Conservation (phyloP, 2,888 invertebrate genomes). For the Schizaphis graminum region DNA sequence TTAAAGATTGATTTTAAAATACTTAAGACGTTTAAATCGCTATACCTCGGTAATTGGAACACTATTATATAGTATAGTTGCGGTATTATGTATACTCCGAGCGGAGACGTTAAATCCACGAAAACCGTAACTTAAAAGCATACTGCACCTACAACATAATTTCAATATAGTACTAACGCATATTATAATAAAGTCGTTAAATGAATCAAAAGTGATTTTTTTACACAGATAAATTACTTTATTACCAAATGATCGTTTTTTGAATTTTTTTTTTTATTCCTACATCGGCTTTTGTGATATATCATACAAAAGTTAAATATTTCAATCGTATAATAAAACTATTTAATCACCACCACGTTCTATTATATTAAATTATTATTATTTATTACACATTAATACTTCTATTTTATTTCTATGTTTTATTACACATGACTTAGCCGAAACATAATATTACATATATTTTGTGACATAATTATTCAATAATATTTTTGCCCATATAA, state of each 20-base stretch:
- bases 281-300: not conserved
- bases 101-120: not conserved
- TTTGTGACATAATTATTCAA: not conserved
- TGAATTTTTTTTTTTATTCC: not conserved
- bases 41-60: not conserved
- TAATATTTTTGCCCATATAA: not conserved
- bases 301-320: not conserved
- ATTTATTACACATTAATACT: not conserved
- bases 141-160: not conserved
- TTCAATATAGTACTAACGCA: not conserved
- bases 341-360: not conserved
- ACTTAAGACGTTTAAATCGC: not conserved
- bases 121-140: not conserved
- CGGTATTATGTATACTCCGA: not conserved
- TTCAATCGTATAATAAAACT: not conserved
- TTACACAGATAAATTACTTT: not conserved
- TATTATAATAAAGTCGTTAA: not conserved
- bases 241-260: not conserved
- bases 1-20: not conserved
- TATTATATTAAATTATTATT: not conserved
- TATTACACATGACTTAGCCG: not conserved
- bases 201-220: not conserved
- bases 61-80: not conserved
- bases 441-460: not conserved
- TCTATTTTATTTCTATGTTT: not conserved